phyloP scores from a whole-genome alignment of 2,113 vertebrate genomes.

The Corydoras sp. region DNA sequence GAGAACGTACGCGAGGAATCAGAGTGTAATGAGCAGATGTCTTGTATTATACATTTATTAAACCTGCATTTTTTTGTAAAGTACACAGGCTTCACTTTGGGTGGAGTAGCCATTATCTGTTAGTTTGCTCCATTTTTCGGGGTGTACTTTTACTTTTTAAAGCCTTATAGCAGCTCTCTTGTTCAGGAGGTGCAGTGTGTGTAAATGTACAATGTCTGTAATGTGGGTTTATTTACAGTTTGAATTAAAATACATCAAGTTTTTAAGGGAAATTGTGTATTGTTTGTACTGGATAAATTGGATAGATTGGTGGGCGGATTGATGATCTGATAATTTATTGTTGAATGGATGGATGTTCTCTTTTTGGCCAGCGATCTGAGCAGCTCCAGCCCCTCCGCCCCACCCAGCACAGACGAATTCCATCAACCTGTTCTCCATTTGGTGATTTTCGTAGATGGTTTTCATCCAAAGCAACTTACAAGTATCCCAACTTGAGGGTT shows the following conservation, averaged over 20 bases:
- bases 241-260: constrained; percentile 42
- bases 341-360: no score
- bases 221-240: constrained; percentile 6
- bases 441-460: no score
- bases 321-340: no score
- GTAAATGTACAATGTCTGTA: constrained; percentile 43
- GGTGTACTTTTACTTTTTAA: constrained; percentile 49
- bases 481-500: no score
- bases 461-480: no score
- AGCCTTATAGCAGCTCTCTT: constrained; percentile 44
- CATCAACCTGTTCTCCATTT: no score
- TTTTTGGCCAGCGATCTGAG: no score
- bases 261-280: constrained; percentile 26
- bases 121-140: constrained; percentile 64
- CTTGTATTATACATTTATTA: constrained; percentile 22
- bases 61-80: constrained; percentile 31
- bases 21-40: constrained; percentile 22
- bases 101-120: constrained; percentile 52
- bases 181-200: constrained; percentile 39
- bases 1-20: no score
- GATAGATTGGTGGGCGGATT: no score
- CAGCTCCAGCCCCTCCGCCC: no score
- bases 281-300: neutral
- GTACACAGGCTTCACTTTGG: constrained; percentile 55
- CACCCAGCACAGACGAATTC: no score